phyloP scores from a whole-genome alignment of 1,140 invertebrate species.

The Polypedilum vanderplanki region DNA sequence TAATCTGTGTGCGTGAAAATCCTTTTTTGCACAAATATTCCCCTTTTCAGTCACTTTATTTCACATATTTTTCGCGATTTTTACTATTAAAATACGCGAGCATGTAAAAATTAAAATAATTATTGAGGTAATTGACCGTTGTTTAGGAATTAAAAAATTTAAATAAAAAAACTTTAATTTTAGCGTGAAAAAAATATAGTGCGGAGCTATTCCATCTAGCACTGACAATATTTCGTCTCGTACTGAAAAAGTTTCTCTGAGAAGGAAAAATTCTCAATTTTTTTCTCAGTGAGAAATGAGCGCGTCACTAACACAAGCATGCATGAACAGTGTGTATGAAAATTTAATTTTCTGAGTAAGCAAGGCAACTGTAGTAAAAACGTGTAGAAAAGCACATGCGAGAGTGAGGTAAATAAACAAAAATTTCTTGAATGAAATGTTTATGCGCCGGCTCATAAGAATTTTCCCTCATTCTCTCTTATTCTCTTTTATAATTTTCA shows the following conservation, averaged over 20 bases:
- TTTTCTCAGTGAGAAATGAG: background rate
- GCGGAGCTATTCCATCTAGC: background rate
- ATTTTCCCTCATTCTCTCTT: background rate
- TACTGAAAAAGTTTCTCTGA: background rate
- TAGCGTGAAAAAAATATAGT: background rate
- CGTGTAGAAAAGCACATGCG: background rate
- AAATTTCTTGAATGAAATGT: conserved; percentile 6
- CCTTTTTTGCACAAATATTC: conserved; percentile 19
- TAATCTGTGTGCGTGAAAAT: background rate
- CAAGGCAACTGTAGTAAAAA: background rate
- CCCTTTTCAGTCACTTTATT: background rate
- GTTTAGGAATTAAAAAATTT: background rate
- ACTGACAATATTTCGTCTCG: conserved; percentile 5
- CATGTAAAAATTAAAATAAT: background rate
- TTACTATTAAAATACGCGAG: background rate
- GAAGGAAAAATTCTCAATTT: background rate
- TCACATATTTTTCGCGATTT: background rate
- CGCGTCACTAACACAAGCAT: background rate
- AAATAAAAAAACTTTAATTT: background rate
- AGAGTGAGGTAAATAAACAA: conserved; percentile 9
- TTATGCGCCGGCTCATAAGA: background rate
- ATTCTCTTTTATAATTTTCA: background rate
- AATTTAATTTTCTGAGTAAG: background rate
- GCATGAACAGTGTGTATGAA: background rate
- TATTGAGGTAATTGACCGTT: conserved; percentile 16